Conservation (phyloP, 2,797 vertebrate genomes). For the Amphiprion clarkii region DNA sequence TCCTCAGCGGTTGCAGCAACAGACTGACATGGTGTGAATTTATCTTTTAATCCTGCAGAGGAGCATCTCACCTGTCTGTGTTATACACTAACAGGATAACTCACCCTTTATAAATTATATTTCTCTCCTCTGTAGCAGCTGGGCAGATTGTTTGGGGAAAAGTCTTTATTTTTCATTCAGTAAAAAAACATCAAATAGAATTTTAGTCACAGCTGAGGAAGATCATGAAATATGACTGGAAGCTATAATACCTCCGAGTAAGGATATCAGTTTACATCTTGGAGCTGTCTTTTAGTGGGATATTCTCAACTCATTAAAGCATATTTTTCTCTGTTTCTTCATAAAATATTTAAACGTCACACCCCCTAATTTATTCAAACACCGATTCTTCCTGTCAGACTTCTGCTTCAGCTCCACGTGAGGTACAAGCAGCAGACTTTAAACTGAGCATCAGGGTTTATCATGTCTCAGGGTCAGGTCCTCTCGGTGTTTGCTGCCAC, state of each 20-base stretch:
- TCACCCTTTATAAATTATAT: background rate
- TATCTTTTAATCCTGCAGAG: background rate
- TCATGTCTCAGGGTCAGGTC: constrained; percentile 15
- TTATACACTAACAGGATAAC: background rate
- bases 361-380: background rate
- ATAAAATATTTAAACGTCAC: background rate
- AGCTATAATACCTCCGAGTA: background rate
- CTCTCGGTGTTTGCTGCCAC: constrained; percentile 50
- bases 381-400: background rate
- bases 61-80: constrained; percentile 6
- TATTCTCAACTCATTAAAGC: background rate
- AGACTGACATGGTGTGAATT: background rate
- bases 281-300: no score
- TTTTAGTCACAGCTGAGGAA: background rate
- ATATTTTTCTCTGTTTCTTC: no score
- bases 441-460: background rate
- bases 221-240: background rate
- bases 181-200: background rate
- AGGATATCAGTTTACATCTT: background rate
- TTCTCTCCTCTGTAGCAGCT: constrained; percentile 5
- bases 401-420: background rate
- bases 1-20: background rate
- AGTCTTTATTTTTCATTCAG: background rate
- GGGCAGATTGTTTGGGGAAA: background rate
- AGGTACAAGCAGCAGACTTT: background rate